phyloP scores from a whole-genome alignment of 2,888 invertebrate species.

The Melinaea marsaeus region DNA sequence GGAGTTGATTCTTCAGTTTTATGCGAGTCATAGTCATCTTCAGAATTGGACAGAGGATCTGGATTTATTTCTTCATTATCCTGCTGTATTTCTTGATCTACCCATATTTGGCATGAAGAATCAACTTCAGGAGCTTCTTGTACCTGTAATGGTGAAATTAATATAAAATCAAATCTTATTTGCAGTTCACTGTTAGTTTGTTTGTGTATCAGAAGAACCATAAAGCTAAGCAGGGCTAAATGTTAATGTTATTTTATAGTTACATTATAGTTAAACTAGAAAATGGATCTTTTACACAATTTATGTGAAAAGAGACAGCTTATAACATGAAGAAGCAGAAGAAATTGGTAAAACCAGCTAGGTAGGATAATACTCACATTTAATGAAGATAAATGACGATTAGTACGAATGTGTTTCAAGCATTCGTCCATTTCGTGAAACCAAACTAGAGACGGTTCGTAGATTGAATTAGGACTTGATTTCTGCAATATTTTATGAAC shows the following conservation, averaged over 20 bases:
- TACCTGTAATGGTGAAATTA: conserved; percentile 35
- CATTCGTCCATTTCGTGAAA: conserved; percentile 67
- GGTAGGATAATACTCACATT: conserved; percentile 35
- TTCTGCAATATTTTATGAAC: conserved; percentile 65
- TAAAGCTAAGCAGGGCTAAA: too few relatives aligned
- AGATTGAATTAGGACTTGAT: conserved; percentile 57
- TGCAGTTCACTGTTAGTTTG: conserved; percentile 7
- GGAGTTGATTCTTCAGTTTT: conserved; percentile 37
- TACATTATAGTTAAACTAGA: too few relatives aligned
- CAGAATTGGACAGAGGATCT: conserved; percentile 52
- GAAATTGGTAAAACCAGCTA: background rate
- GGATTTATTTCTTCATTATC: conserved; percentile 46
- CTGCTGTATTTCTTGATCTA: conserved; percentile 45
- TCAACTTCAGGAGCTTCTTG: conserved; percentile 52
- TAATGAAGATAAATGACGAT: conserved; percentile 41
- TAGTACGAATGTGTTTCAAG: conserved; percentile 56
- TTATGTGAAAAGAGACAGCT: too few relatives aligned
- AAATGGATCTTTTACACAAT: too few relatives aligned
- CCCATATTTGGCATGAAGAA: conserved; percentile 56
- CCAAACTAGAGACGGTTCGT: conserved; percentile 63
- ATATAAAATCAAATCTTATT: conserved; percentile 12
- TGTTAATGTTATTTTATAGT: too few relatives aligned
- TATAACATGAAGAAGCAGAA: too few relatives aligned
- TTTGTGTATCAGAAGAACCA: too few relatives aligned
- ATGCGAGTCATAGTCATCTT: conserved; percentile 48